A percentile compares a stretch with the other conserved stretches of the same genome.
phyloP scores from a whole-genome alignment of 2,113 vertebrate species.

The Orientallactaga bullata region DNA sequence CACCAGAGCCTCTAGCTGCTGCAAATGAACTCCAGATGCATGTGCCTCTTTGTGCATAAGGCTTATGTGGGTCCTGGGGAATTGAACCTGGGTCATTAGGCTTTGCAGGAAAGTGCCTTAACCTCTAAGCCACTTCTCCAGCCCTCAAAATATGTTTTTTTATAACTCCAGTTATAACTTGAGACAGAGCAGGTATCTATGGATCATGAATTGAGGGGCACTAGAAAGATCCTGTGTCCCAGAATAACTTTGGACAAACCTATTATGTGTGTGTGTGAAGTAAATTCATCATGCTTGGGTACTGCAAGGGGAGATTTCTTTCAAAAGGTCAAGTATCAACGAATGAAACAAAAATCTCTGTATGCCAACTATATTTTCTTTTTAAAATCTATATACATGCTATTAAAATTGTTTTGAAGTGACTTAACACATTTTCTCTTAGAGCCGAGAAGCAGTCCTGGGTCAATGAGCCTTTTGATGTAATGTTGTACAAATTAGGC shows the following conservation, averaged over 20 bases:
- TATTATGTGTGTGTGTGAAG: neutral
- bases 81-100: no score
- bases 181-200: neutral
- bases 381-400: no score
- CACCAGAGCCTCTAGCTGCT: no score
- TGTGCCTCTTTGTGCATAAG: no score
- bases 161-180: neutral
- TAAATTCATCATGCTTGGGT: neutral
- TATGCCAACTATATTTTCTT: no score
- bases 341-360: no score
- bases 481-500: neutral
- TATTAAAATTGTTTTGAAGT: slow-evolving; percentile 15
- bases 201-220: neutral
- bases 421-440: neutral
- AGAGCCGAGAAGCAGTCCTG: neutral
- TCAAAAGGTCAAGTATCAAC: slow-evolving; percentile 4
- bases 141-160: neutral
- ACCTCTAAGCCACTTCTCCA: no score
- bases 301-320: slow-evolving; percentile 18
- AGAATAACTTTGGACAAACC: neutral
- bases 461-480: neutral
- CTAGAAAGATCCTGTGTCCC: neutral
- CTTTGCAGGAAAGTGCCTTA: no score
- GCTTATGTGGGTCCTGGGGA: no score
- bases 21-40: no score